Base-by-base conservation (phyloP, 2,797 vertebrate genomes). In the Sternarchorhynchus goeldii region DNA sequence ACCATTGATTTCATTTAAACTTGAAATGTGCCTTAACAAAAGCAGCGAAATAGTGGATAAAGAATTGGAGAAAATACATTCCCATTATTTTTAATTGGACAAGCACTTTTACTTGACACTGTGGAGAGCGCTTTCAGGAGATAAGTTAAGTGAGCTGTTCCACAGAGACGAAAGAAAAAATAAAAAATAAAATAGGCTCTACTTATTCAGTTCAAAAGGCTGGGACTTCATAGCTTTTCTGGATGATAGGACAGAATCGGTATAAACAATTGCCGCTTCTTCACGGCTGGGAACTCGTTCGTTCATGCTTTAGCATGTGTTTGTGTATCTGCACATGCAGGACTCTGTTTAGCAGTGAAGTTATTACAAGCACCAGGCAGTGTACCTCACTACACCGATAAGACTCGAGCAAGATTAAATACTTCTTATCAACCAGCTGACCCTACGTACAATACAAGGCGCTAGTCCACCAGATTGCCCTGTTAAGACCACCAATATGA, bases 1-100 rank as follows among this genome's bases (percentile, higher is more conserved):
- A 88, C 87, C 90, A 92, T 91, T 92, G 91, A 93, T 93, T 93
- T 92, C 89, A 92, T 92, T 93, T 92, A 87, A 87, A 90, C 88
- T 85, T 80, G 89, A 92, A 85, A 89, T 89, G 89, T 92, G 89
- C 88, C 80, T 88, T 90, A 88, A 93, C 91, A 93, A 93, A 94
- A 88, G 91, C 88, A 83, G 88, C 85, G 78, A 71, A 87, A 76
- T 83, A 74, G 83, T 81, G 87, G 87, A 83, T 87, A 84, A 89
- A 90, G 86, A 89, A 87, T 90, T 78, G 88, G 90, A 82, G 85
- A 87, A 86, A 86, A 91, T 91, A 91, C 90, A 89, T 84, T 90
- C 80, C 83, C 82, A 80, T 85, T 78, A 88, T 90, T 85, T 93
- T 93, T 94, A 94, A 94, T 94, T 94, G 92, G 91, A 92, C 91